Conservation (phyloP, 1,140 invertebrate genomes). For the Nixonia krombeini region DNA sequence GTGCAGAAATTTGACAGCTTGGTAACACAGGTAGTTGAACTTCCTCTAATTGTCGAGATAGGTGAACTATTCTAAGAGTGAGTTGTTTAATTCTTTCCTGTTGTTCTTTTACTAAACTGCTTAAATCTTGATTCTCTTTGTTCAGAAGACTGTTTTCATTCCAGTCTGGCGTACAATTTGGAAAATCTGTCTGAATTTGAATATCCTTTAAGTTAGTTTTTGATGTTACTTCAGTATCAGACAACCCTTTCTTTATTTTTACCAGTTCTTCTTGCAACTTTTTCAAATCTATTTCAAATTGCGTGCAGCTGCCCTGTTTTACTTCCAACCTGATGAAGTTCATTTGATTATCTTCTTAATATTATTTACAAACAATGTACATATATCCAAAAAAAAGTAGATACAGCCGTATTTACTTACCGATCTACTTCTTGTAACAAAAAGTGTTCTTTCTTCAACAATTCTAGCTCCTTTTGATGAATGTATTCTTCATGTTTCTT, state of each 20-base stretch:
- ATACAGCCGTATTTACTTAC: constrained; percentile 48
- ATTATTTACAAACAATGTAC: constrained; percentile 2
- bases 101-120: constrained; percentile 58
- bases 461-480: constrained; percentile 57
- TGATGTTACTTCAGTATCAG: constrained; percentile 16
- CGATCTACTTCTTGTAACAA: constrained; percentile 58
- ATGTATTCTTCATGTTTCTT: constrained; percentile 48
- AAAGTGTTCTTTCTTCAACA: constrained; percentile 60
- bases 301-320: constrained; percentile 53
- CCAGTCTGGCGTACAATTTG: constrained; percentile 23
- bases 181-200: constrained; percentile 61
- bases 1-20: constrained; percentile 18
- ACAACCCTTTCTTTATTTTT: constrained; percentile 52
- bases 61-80: constrained; percentile 48
- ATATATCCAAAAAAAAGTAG: constrained; percentile 7
- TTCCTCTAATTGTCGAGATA: constrained; percentile 59
- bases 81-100: constrained; percentile 55
- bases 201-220: constrained; percentile 32
- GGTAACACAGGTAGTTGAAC: constrained; percentile 33
- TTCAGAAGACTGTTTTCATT: constrained; percentile 43
- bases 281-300: constrained; percentile 60
- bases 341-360: constrained; percentile 2
- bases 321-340: constrained; percentile 57
- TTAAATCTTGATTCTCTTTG: constrained; percentile 60
- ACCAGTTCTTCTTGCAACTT: constrained; percentile 59